Evolutionary conservation across 2,888 invertebrate species (phyloP).

Genomic region (Gymnosoma rotundatum): DNA sequence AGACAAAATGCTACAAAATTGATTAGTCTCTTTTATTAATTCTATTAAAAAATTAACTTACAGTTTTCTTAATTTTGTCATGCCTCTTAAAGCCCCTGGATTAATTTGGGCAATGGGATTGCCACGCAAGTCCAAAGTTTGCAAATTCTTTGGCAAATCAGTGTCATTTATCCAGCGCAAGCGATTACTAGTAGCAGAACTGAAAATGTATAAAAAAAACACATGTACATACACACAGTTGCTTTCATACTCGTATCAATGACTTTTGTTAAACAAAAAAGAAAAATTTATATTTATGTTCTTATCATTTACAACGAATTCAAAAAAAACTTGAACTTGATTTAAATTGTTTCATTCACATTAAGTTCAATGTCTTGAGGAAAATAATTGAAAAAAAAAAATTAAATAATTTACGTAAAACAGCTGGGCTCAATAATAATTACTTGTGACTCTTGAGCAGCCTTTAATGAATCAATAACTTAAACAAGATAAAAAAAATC

Average conservation of each 20-base stretch:
- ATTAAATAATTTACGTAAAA: background rate
- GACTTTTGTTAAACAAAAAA: conserved; percentile 27
- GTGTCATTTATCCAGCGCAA: conserved; percentile 89
- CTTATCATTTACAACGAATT: conserved; percentile 35
- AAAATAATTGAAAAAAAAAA: background rate
- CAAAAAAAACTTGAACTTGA: conserved; percentile 54
- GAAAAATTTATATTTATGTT: background rate
- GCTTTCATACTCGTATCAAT: conserved; percentile 8
- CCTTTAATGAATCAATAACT: conserved; percentile 1
- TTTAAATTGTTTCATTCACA: conserved; percentile 27
- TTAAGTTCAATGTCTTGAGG: conserved; percentile 51
- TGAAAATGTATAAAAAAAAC: conserved; percentile 73
- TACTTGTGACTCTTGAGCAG: background rate
- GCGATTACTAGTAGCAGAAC: conserved; percentile 92
- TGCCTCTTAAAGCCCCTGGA: conserved; percentile 87
- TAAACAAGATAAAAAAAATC: too few species aligned
- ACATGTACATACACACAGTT: background rate
- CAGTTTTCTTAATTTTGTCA: conserved; percentile 91
- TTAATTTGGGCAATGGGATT: conserved; percentile 90
- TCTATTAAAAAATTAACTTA: conserved; percentile 83
- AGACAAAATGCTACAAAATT: conserved; percentile 88
- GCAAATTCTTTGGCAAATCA: conserved; percentile 87
- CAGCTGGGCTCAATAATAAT: conserved; percentile 12
- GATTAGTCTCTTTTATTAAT: background rate
- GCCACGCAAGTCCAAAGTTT: conserved; percentile 90